Evolutionary conservation across 2,888 invertebrate species (phyloP), one percentile per base, ranked within the genome.

Genomic region (Cistogaster globosa): DNA sequence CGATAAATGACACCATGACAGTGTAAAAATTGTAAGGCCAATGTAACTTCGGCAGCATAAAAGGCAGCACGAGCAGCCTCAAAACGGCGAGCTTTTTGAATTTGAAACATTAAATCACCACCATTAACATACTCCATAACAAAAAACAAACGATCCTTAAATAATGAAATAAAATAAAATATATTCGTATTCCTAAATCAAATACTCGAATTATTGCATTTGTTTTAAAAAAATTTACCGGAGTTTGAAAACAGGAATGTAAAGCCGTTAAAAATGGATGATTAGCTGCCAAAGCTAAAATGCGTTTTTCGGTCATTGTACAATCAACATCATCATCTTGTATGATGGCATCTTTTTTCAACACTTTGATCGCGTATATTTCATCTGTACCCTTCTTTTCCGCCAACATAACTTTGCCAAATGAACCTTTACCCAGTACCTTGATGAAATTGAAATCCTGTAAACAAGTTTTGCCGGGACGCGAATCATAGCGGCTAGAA

Each of bases 71-170:
- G 94, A 0, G 97, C 96, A 93, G 99, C 99, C 93, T 99, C 99
- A 93, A 99, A 99, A 94, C 99, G 99, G 86, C 99, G 94, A 86
- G 99, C 98, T 90, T 98, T 95, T 94, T 99, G 99, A 89, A 99
- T 99, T 95, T 99, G 99, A 94, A 99, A 99, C 98, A 99, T 99
- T 89, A 99, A 94, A 94, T 98, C 99, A 89, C 99, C 99, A 88
- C 99, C 99, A 93, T 99, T 98, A 74, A 99, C 99, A 93, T 99
- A 99, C 94, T 99, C 99, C 99, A 99, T 99, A 87, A 99, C 98
- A 93, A 99, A 99, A 94, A 99, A 99, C 88, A 99, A 94, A 14
- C 98, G 96, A 92, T 98, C 98, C 93, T 96, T 71, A 16, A 74
- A 72, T 22, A 53, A 68, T 26, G 4, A 62, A 38, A 60, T 5